These are phyloP conservation scores for Turritopsis rubra DNA, from an alignment of 30 jellyfish, hydroid and myxozoan species.

Conservation along the genomic window DNA sequence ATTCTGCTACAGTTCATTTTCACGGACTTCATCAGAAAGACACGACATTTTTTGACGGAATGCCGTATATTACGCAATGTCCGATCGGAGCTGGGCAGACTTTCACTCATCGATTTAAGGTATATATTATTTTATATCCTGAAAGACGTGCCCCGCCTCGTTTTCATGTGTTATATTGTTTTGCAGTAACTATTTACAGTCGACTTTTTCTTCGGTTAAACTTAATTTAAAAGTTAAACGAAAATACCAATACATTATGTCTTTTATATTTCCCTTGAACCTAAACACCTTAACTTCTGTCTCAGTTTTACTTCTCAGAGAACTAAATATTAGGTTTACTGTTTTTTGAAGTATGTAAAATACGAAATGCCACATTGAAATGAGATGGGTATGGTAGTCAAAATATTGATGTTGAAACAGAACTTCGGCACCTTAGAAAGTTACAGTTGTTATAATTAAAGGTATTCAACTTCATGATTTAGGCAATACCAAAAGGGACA, in stretches of 20 bases:
- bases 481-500: slow-evolving; percentile 97
- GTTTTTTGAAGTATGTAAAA: too few species aligned
- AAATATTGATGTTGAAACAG: too few species aligned
- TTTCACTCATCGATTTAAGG: slow-evolving; percentile 87
- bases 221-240: too few species aligned
- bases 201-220: background rate
- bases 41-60: slow-evolving; percentile 94
- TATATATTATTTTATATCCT: background rate
- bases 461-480: background rate
- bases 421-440: too few species aligned
- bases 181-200: background rate
- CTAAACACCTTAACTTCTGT: too few species aligned
- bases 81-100: slow-evolving; percentile 98
- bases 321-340: too few species aligned
- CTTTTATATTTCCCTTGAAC: too few species aligned
- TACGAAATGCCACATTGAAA: too few species aligned
- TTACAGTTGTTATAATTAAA: too few species aligned
- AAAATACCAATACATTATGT: too few species aligned
- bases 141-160: background rate
- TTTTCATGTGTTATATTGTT: background rate
- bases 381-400: too few species aligned
- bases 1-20: slow-evolving; percentile 87
- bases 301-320: too few species aligned
- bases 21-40: slow-evolving; percentile 90
- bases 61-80: slow-evolving; percentile 88